Conservation (phyloP, 1,140 invertebrate species). For the Zeugodacus cucurbitae region DNA sequence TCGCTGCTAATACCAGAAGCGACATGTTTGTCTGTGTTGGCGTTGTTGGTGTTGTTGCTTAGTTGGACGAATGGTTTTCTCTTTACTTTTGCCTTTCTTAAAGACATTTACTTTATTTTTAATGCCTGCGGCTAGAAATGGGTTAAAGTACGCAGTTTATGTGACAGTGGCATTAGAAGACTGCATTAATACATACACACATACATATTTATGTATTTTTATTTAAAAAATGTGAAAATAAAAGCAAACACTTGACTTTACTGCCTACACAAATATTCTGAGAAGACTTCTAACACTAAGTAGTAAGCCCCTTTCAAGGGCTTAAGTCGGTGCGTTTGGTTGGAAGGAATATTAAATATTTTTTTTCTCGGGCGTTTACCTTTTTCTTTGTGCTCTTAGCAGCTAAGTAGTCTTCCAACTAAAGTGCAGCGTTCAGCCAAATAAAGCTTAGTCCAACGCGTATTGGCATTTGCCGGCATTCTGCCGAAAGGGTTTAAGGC, state of each 20-base stretch:
- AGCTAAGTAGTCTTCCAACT: not conserved
- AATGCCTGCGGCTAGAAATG: not conserved
- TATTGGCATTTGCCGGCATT: not conserved
- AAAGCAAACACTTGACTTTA: not conserved
- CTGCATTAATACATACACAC: not conserved
- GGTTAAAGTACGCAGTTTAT: not conserved
- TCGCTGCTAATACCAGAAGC: slow-evolving; percentile 18
- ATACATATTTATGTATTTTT: not conserved
- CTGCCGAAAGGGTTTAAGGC: not conserved
- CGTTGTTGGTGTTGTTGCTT: not conserved
- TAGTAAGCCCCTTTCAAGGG: not conserved
- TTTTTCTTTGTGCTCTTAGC: not conserved
- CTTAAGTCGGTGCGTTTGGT: not conserved
- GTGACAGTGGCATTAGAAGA: not conserved
- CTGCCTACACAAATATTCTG: not conserved
- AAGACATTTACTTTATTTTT: not conserved
- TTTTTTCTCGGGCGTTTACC: not conserved
- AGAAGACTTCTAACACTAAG: not conserved
- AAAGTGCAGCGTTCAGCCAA: not conserved
- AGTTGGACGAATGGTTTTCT: no score
- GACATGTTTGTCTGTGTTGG: not conserved
- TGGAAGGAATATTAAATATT: not conserved
- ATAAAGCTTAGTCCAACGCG: not conserved
- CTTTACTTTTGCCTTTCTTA: not conserved
- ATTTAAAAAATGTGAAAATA: no score